Conservation (phyloP, 1,140 invertebrate genomes). For the Pararge aegeria region DNA sequence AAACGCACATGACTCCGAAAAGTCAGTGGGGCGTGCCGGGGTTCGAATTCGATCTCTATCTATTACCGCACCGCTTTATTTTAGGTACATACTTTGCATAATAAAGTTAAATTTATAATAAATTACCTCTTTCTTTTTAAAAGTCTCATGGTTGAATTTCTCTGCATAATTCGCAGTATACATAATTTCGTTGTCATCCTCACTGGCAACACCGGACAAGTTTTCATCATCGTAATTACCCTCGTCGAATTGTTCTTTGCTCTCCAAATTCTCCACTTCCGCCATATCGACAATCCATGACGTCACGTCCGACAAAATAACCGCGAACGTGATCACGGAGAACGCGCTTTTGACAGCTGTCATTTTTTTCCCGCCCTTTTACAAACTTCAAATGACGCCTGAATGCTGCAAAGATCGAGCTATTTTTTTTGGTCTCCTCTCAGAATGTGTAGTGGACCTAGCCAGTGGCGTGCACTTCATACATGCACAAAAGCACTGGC, state of each 20-base stretch:
- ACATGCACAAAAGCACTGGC: too few relatives aligned
- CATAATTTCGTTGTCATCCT: constrained; percentile 12
- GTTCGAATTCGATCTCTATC: too few relatives aligned
- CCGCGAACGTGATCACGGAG: constrained; percentile 14
- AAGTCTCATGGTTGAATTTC: constrained; percentile 40
- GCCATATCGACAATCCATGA: constrained; percentile 57
- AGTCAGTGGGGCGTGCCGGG: too few relatives aligned
- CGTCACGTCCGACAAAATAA: constrained; percentile 32
- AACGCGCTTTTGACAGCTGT: neutral
- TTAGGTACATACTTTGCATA: neutral
- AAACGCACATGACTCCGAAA: too few relatives aligned
- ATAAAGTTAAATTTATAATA: neutral
- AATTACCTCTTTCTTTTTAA: constrained; percentile 53
- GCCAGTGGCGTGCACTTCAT: too few relatives aligned
- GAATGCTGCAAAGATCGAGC: neutral
- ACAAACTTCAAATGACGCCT: neutral
- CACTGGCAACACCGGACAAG: neutral
- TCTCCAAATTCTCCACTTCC: constrained; percentile 44
- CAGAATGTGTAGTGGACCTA: neutral
- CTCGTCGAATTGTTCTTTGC: constrained; percentile 25
- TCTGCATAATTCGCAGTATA: constrained; percentile 33
- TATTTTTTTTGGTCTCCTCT: neutral
- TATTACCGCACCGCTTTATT: too few relatives aligned
- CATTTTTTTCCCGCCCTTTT: constrained; percentile 26
- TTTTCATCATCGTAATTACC: constrained; percentile 20